Percentiles rank a stretch among this genome's conserved stretches.
Conservation (phyloP, 2,888 invertebrate species). For the Brachynemurus nebulosus region DNA sequence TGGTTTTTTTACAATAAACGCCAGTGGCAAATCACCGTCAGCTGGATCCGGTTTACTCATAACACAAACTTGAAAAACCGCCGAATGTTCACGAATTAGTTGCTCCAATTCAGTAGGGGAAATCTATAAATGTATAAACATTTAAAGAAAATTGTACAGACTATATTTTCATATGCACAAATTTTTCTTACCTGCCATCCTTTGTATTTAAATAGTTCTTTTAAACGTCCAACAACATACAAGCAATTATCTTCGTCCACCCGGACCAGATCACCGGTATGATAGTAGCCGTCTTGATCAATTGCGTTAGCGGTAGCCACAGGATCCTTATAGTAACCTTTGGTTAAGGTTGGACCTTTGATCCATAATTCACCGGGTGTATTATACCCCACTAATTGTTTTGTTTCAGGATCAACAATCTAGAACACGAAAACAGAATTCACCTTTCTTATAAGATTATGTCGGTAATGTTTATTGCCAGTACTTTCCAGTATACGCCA, state of each 20-base stretch:
- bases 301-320: constrained; percentile 11
- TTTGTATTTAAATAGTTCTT: constrained; percentile 25
- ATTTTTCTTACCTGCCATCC: constrained; percentile 22
- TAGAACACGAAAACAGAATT: neutral
- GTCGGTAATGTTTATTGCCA: neutral
- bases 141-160: neutral
- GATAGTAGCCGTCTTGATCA: constrained; percentile 24
- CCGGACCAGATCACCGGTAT: constrained; percentile 24
- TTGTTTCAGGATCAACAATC: neutral
- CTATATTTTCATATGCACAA: too few species aligned
- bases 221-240: constrained; percentile 22
- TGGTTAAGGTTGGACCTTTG: constrained; percentile 8
- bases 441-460: neutral
- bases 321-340: constrained; percentile 16
- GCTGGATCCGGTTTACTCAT: constrained; percentile 19
- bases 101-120: constrained; percentile 18
- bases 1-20: constrained; percentile 1
- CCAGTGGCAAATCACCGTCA: constrained; percentile 21
- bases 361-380: constrained; percentile 2
- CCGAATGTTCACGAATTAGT: constrained; percentile 17
- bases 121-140: constrained; percentile 14
- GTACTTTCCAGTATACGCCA: neutral
- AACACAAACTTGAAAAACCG: constrained; percentile 17
- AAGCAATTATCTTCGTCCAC: constrained; percentile 23
- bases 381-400: neutral